Base-by-base conservation (phyloP, 2,113 vertebrate genomes). In the Microcebus tavaratra region DNA sequence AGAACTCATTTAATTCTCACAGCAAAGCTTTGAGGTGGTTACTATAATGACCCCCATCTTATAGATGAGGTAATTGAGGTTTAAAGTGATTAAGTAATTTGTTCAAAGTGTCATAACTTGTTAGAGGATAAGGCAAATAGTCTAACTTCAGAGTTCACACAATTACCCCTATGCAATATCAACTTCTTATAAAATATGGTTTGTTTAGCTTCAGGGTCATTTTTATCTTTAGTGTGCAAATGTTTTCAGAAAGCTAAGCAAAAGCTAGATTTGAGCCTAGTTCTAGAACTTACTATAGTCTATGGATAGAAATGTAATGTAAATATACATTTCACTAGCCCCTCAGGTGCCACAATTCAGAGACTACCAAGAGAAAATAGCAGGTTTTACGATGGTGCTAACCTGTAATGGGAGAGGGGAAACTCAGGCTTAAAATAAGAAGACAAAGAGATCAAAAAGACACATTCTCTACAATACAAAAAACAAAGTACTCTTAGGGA, bases 31-130 rank as follows among this genome's bases (percentile, higher is more conserved):
- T 61, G 91, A 92, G 65, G 67, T 42, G 50, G 12, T 93, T 59
- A 20, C 70, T 91, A 75, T 72, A 93, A 70, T 93, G 81, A 90
- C 34, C 87, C 45, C 91, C 75, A 92, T 94, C 97, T 96, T 95
- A 93, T 14, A 61, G 92, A 93, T 95, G 45, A 95, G 29, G 63
- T 88, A 70, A 96, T 84, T 95, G 93, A 97, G 83, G 80, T 93
- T 90, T 97, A 92, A 97, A 70, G 20, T 90, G 53, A 95, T 97
- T 81, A 95, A 87, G 45, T 21, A 79, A 93, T 18, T 91, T 82
- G 42, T 31, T 55, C 55, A 12, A 36, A 76, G 82, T 34, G 61
- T 91, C 68, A 80, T n/a, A 94, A 59, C 89, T 90, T 92, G n/a
- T 86, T 78, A 75, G 36, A 85, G 53, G 42, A 20, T 76, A 61